phyloP scores from a whole-genome alignment of 2,888 invertebrate genomes.

The Imbricaverruca yamaguchii region DNA sequence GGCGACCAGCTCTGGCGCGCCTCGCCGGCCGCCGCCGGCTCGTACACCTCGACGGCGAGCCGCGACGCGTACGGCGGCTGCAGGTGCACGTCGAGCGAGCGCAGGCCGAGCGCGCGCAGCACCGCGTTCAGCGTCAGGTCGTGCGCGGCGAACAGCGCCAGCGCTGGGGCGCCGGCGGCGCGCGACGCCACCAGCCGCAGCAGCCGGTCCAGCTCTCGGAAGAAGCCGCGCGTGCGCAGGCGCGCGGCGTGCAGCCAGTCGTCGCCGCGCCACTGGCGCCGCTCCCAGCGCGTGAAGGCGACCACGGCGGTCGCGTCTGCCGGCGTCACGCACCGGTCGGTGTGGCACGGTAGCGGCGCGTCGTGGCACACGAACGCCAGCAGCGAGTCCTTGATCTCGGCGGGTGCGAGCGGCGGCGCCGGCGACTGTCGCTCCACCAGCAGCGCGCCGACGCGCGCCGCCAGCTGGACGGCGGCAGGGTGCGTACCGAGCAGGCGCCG shows the following conservation, averaged over 20 bases:
- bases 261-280: background rate
- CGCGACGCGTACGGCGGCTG: constrained; percentile 1
- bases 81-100: background rate
- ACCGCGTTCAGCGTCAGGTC: background rate
- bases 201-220: background rate
- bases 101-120: background rate
- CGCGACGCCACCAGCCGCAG: background rate
- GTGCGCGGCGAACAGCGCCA: background rate
- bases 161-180: background rate
- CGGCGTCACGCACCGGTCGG: background rate
- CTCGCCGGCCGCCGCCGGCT: background rate
- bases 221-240: constrained; percentile 11
- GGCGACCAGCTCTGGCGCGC: background rate
- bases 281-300: background rate
- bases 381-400: background rate
- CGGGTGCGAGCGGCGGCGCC: background rate
- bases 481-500: background rate
- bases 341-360: background rate
- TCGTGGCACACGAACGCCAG: background rate
- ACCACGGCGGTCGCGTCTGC: background rate
- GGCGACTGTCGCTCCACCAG: background rate
- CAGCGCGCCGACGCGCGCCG: background rate
- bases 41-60: background rate
- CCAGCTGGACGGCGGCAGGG: background rate
- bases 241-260: background rate